These are phyloP conservation scores for Nebria brevicollis DNA, from an alignment of 2,888 invertebrate species.

Conservation along the genomic window DNA sequence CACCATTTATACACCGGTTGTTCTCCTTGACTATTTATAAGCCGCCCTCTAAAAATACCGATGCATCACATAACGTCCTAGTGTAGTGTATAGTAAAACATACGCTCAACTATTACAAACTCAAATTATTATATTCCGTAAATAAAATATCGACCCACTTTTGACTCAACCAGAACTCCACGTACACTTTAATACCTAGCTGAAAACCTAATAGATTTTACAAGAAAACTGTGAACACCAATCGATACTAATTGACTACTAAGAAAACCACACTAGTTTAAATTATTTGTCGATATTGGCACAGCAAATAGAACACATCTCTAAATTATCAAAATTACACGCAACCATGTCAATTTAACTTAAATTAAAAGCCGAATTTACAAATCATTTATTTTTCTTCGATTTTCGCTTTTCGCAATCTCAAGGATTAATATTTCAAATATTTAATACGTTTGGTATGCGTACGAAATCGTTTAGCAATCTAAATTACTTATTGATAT, in stretches of 20 bases:
- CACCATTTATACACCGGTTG: background rate
- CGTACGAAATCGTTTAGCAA: no score
- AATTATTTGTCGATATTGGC: background rate
- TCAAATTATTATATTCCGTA: slow-evolving; percentile 12
- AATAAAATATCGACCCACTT: slow-evolving; percentile 14
- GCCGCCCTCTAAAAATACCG: slow-evolving; percentile 40
- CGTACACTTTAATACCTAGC: background rate
- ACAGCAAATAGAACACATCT: background rate
- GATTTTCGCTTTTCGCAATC: no score
- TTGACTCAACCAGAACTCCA: background rate
- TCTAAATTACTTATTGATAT: background rate
- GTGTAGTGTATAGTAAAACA: slow-evolving; percentile 9
- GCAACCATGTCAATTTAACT: no score
- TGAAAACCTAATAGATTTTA: background rate
- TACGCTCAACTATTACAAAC: slow-evolving; percentile 12
- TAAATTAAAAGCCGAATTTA: no score
- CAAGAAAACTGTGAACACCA: background rate
- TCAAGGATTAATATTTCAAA: no score
- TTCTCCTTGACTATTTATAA: slow-evolving; percentile 35
- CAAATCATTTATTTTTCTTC: no score
- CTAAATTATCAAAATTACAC: background rate
- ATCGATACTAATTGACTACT: background rate
- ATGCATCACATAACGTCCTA: slow-evolving; percentile 34
- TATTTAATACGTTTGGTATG: no score
- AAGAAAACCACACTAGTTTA: background rate